A percentile compares a stretch with the other conserved stretches of the same genome.
phyloP scores from a whole-genome alignment of 2,113 vertebrate genomes.

The Halichoerus grypus region DNA sequence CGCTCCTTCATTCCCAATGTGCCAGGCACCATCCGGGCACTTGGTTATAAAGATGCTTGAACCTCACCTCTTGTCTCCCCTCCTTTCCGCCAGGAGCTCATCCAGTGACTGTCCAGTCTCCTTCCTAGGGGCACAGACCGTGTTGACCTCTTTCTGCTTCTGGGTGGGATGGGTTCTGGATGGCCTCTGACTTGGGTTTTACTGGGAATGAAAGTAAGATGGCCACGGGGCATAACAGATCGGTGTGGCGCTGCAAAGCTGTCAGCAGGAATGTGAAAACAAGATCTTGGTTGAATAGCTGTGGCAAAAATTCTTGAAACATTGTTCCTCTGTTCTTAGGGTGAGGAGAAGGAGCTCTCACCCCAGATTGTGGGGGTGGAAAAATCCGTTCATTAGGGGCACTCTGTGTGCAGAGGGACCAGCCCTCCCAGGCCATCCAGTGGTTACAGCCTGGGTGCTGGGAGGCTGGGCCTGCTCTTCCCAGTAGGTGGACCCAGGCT shows the following conservation, averaged over 20 bases:
- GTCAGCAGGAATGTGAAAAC: conserved; percentile 71
- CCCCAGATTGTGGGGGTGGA: conserved; percentile 45
- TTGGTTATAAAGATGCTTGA: neutral
- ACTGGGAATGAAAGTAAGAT: conserved; percentile 42
- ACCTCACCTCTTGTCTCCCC: neutral
- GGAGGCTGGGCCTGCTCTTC: neutral
- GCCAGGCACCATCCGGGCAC: neutral
- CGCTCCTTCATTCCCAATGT: neutral
- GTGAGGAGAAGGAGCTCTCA: conserved; percentile 42
- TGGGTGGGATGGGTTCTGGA: neutral
- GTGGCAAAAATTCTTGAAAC: conserved; percentile 79
- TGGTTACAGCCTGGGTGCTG: neutral
- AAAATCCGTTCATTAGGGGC: conserved; percentile 73
- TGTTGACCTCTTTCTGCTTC: neutral
- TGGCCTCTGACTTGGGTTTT: too few species aligned
- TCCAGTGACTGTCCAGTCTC: neutral
- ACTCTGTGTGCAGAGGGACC: neutral
- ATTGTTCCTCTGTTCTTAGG: conserved; percentile 40
- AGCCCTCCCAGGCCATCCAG: conserved; percentile 3
- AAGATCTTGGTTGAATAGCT: conserved; percentile 69
- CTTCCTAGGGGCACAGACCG: neutral
- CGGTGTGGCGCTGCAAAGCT: conserved; percentile 45
- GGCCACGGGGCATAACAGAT: neutral
- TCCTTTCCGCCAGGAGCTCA: neutral
- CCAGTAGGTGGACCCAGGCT: neutral